Percentiles rank a stretch among this genome's conserved stretches.
phyloP scores from a whole-genome alignment of 1,140 invertebrate genomes.

The Bombus confusus region DNA sequence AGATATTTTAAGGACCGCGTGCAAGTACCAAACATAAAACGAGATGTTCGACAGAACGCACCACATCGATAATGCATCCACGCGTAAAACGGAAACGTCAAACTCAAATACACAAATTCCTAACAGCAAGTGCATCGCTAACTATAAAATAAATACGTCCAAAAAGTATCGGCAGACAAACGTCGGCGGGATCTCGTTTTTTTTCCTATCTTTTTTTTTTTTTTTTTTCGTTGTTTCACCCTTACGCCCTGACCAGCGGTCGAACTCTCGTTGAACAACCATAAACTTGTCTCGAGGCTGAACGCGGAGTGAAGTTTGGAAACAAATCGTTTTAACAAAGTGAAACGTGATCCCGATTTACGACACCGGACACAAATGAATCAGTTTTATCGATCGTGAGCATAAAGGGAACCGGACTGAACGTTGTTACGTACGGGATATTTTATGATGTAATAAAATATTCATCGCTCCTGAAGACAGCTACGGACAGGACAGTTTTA shows the following conservation, averaged over 20 bases:
- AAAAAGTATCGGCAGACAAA: not conserved
- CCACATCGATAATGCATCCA: not conserved
- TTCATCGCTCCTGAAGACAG: not conserved
- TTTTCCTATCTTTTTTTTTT: not conserved
- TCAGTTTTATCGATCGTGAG: constrained; percentile 27
- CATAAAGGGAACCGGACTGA: not conserved
- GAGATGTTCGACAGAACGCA: no score
- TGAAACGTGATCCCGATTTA: constrained; percentile 18
- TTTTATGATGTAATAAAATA: constrained; percentile 29
- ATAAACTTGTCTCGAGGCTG: not conserved
- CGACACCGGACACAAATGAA: constrained; percentile 3
- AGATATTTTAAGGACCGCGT: no score
- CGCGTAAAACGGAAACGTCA: not conserved
- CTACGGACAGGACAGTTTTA: not conserved
- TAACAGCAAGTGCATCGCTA: not conserved
- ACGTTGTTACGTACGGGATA: not conserved
- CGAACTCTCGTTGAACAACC: not conserved
- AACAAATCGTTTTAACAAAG: constrained; percentile 6
- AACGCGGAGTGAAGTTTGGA: not conserved
- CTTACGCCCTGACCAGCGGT: no score
- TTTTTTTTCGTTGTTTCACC: not conserved
- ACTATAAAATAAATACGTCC: not conserved
- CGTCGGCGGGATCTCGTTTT: not conserved
- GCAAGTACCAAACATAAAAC: no score
- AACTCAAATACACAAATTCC: not conserved